These are phyloP conservation scores for Syngnathus rostellatus DNA, from an alignment of 2,797 vertebrate species.

Conservation along the genomic window DNA sequence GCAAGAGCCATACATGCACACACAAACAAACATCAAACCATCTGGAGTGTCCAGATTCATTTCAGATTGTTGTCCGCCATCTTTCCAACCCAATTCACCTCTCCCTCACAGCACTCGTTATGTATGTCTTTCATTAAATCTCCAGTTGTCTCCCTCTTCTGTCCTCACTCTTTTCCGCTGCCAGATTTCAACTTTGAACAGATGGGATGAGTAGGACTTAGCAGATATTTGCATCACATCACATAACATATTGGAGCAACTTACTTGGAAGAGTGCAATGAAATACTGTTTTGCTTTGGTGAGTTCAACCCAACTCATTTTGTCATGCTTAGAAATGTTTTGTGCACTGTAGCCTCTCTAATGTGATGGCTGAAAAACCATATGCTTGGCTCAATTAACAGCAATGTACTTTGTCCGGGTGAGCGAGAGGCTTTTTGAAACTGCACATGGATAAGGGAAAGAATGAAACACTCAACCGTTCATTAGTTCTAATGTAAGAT, in stretches of 20 bases:
- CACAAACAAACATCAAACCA: constrained; percentile 45
- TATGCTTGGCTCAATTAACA: constrained; percentile 17
- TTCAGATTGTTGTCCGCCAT: constrained; percentile 54
- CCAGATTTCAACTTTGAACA: constrained; percentile 41
- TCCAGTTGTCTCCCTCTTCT: constrained; percentile 38
- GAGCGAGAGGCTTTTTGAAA: not conserved
- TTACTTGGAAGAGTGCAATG: constrained; percentile 31
- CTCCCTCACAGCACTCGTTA: constrained; percentile 46
- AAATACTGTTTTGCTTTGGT: constrained; percentile 24
- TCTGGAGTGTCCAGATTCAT: constrained; percentile 62
- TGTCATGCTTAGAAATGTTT: constrained; percentile 2
- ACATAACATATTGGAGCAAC: constrained; percentile 40
- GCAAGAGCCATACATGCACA: constrained; percentile 10
- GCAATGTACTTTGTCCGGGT: not conserved
- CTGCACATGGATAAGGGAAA: not conserved
- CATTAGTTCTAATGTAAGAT: not conserved
- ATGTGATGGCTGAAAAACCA: constrained; percentile 17
- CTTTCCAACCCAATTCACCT: constrained; percentile 62
- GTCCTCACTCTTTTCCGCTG: constrained; percentile 26
- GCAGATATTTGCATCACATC: constrained; percentile 40
- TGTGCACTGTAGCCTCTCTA: not conserved
- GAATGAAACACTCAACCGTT: not conserved
- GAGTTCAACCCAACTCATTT: constrained; percentile 6
- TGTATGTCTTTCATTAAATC: constrained; percentile 38
- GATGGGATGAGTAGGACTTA: constrained; percentile 49